Evolutionary conservation across 2,888 invertebrate species (phyloP).

Genomic region (Prosopocoilus inquinatus): DNA sequence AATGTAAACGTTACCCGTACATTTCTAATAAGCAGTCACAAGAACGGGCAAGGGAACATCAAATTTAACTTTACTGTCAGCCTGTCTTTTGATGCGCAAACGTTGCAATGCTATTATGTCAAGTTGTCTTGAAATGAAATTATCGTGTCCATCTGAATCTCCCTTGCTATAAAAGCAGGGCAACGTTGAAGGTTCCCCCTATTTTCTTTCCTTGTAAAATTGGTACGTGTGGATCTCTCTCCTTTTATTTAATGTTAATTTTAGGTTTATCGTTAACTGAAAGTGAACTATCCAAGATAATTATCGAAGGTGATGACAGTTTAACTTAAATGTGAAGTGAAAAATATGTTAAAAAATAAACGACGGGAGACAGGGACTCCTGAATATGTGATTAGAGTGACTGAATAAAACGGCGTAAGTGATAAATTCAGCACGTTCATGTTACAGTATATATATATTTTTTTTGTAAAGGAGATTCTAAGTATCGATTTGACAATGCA

Average conservation of each 20-base stretch:
- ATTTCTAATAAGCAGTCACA: constrained; percentile 12
- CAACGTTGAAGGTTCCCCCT: constrained; percentile 1
- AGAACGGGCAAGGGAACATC: not conserved
- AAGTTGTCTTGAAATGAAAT: not conserved
- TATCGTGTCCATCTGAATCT: constrained; percentile 15
- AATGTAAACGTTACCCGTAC: constrained; percentile 18
- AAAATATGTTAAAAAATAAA: not conserved
- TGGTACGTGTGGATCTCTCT: not conserved
- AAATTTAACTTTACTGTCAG: too few relatives aligned
- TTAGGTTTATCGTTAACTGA: constrained; percentile 20
- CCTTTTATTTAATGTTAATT: constrained; percentile 11
- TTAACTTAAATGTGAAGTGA: constrained; percentile 12
- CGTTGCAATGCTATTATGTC: too few relatives aligned
- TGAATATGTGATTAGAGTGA: constrained; percentile 1
- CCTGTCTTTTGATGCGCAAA: too few relatives aligned
- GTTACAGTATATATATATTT: constrained; percentile 10
- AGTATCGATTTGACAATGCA: not conserved
- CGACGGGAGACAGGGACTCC: constrained; percentile 14
- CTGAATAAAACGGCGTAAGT: constrained; percentile 1
- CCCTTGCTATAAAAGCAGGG: constrained; percentile 9
- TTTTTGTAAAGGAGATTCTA: constrained; percentile 17
- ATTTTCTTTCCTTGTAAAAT: not conserved
- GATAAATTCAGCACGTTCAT: constrained; percentile 7
- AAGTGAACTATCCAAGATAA: constrained; percentile 14
- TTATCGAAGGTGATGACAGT: constrained; percentile 8